A percentile compares a stretch with the other conserved stretches of the same genome.
phyloP scores from a whole-genome alignment of 2,113 vertebrate genomes.

The Oncorhynchus keta region DNA sequence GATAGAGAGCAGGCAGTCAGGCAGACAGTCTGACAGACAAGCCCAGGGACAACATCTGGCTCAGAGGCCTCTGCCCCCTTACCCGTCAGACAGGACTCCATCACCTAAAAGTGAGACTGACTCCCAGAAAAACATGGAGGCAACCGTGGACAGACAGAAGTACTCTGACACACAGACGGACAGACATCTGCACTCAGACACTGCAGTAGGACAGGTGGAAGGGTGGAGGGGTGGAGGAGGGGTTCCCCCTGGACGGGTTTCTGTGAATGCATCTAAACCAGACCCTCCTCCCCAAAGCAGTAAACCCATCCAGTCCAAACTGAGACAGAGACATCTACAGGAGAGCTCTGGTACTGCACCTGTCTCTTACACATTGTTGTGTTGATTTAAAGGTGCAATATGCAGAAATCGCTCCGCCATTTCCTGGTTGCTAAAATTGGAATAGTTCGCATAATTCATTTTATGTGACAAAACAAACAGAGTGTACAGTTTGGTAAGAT shows the following conservation, averaged over 20 bases:
- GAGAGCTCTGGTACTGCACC: conserved; percentile 59
- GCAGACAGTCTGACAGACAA: conserved; percentile 59
- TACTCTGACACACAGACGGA: conserved; percentile 45
- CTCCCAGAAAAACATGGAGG: conserved; percentile 38
- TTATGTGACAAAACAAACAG: no score
- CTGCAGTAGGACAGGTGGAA: conserved; percentile 38
- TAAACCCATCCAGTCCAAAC: conserved; percentile 62
- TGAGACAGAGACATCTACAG: conserved; percentile 57
- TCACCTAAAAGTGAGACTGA: conserved; percentile 59
- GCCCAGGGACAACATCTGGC: conserved; percentile 42
- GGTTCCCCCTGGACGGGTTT: conserved; percentile 34
- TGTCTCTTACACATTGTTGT: neutral
- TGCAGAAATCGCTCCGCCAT: no score
- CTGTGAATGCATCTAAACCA: conserved; percentile 48
- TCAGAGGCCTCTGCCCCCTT: conserved; percentile 66
- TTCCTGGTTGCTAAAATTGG: no score
- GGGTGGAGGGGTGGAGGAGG: conserved; percentile 41
- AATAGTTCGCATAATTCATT: no score
- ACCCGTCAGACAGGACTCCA: conserved; percentile 64
- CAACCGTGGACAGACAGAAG: conserved; percentile 34
- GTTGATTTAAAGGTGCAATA: neutral
- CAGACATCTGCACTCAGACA: conserved; percentile 26
- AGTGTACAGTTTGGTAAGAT: no score
- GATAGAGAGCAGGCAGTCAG: conserved; percentile 29
- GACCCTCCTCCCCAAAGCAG: conserved; percentile 69